A percentile compares a stretch with the other conserved stretches of the same genome.
These are phyloP conservation scores for Patagioenas fasciata DNA, from an alignment of 2,113 vertebrate species.

Conservation along the genomic window DNA sequence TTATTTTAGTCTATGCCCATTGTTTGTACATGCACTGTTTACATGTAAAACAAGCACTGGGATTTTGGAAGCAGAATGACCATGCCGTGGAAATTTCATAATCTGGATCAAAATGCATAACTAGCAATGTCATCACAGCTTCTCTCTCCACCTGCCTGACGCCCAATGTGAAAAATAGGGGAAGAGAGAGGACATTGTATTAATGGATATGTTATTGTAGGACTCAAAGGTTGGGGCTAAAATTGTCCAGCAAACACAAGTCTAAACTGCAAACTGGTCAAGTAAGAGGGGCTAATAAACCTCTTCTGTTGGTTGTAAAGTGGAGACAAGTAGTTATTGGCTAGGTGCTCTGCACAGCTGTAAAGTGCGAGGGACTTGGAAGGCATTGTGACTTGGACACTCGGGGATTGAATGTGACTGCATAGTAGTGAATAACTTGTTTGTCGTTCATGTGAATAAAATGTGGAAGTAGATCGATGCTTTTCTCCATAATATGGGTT, in stretches of 20 bases:
- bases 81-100: not conserved
- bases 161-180: not conserved
- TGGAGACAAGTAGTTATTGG: conserved; percentile 50
- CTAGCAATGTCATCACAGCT: not conserved
- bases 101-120: not conserved
- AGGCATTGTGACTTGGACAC: conserved; percentile 61
- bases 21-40: not conserved
- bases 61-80: not conserved
- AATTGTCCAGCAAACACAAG: conserved; percentile 5
- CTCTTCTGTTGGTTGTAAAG: conserved; percentile 38
- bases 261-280: conserved; percentile 37
- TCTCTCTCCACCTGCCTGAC: not conserved
- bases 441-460: conserved; percentile 70
- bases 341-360: conserved; percentile 70
- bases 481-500: conserved; percentile 72
- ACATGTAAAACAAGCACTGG: not conserved
- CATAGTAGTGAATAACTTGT: conserved; percentile 66
- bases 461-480: conserved; percentile 73
- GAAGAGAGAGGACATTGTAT: not conserved
- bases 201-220: not conserved
- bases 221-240: not conserved
- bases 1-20: not conserved
- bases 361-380: conserved; percentile 59
- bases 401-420: conserved; percentile 52
- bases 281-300: conserved; percentile 48